Base-by-base conservation (phyloP, 64 coral and sea anemone species). In the Porites lutea region DNA sequence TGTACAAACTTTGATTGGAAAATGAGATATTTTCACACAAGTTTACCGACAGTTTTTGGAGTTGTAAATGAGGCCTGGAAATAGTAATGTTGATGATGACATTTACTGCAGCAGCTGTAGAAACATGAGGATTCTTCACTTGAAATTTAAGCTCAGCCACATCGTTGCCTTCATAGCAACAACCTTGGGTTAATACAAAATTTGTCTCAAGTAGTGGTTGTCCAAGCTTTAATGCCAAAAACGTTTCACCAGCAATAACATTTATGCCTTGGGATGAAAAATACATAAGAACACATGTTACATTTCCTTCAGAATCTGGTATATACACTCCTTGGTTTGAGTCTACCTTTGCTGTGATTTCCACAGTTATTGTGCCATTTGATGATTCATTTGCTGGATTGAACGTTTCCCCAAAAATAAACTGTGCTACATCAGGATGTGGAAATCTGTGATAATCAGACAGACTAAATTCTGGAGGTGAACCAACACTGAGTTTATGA, bases 91-190 rank as follows among this genome's bases (percentile, higher is more conserved):
- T 21, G 3, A 88, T 55, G 48, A 23, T 92, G 14, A 96, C 13
- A 78, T 89, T 93, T 2, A 50, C 53, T 71, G 80, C 95, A 69
- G 79, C 15, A 66, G 60, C 72, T 54, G 80, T 87, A 5, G 95
- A 68, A 89, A 52, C 65, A 15, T 79, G 20, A 71, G 95, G 95
- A 86, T 96, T 96, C 12, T 78, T 75, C 11, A 93, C 62, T 68
- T 78, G 57, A 52, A 89, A 96, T 13, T 46, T 65, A n/a, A 93
- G 77, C 8, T 48, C 52, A 8, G 80, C 73, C 8, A 72, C 63
- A 50, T 71, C 88, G 64, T 86, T 79, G 20, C 78, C 95, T 57
- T 96, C 89, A 64, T 86, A 93, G 62, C 65, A 51, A 51, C 75
- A 64, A 89, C 65, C 53, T 60, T 64, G 19, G 48, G 69, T 63